Evolutionary conservation across 2,888 invertebrate genomes (phyloP).

Genomic region (Diachrysia chrysitis): DNA sequence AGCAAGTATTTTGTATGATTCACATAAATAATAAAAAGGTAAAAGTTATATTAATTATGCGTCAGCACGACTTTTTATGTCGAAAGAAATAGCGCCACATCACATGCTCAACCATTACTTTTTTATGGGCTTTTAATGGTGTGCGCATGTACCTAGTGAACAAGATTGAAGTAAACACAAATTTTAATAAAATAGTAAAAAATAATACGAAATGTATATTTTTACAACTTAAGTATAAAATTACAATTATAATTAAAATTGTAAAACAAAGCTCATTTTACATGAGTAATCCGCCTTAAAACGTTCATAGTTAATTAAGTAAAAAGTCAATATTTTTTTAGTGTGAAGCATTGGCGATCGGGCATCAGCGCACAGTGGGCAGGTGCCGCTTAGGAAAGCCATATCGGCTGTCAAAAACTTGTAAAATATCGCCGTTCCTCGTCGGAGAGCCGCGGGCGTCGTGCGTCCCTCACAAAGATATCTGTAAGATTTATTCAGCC

Average conservation of each 20-base stretch:
- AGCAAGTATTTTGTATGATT: slow-evolving; percentile 29
- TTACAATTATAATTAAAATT: background rate
- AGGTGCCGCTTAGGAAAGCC: slow-evolving; percentile 89
- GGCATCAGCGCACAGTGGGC: slow-evolving; percentile 71
- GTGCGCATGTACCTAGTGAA: slow-evolving; percentile 31
- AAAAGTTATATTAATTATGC: slow-evolving; percentile 46
- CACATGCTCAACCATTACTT: slow-evolving; percentile 49
- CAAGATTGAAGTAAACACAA: slow-evolving; percentile 25
- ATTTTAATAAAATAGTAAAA: slow-evolving; percentile 17
- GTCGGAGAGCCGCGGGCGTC: slow-evolving; percentile 79
- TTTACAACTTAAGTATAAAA: slow-evolving; percentile 4
- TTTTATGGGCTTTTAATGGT: slow-evolving; percentile 45
- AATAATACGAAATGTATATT: background rate
- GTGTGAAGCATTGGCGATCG: slow-evolving; percentile 53
- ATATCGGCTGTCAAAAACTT: slow-evolving; percentile 91
- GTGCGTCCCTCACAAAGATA: slow-evolving; percentile 86
- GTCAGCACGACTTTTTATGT: slow-evolving; percentile 46
- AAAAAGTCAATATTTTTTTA: slow-evolving; percentile 34
- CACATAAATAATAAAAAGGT: slow-evolving; percentile 50
- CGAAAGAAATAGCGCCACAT: slow-evolving; percentile 31
- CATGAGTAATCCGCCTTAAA: background rate
- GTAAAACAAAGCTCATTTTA: background rate
- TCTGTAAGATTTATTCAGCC: slow-evolving; percentile 87
- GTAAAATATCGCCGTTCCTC: slow-evolving; percentile 91
- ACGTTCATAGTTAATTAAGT: slow-evolving; percentile 35